Evolutionary conservation across 2,113 vertebrate genomes (phyloP).

Genomic region (Gopherus flavomarginatus): DNA sequence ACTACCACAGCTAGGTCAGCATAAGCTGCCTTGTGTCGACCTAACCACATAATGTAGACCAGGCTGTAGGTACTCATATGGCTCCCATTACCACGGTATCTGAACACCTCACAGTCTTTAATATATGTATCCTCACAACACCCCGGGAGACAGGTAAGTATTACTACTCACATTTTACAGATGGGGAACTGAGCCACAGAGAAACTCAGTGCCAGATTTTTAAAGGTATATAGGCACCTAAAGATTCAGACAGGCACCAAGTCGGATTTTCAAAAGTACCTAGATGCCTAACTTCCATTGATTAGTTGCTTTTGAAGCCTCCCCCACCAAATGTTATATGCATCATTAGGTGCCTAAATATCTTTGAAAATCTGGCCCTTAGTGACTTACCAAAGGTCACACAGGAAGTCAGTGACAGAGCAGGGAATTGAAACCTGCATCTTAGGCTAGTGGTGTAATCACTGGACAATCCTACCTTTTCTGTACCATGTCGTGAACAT

Average conservation of each 20-base stretch:
- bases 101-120: too few relatives aligned
- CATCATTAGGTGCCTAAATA: not conserved
- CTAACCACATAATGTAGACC: too few relatives aligned
- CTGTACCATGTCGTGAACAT: fast-evolving
- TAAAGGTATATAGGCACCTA: not conserved
- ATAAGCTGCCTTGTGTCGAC: too few relatives aligned
- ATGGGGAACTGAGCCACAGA: too few relatives aligned
- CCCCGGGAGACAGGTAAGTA: too few relatives aligned
- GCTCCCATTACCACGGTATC: too few relatives aligned
- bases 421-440: not conserved
- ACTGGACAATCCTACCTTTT: not conserved
- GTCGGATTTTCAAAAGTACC: not conserved
- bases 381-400: not conserved
- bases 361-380: not conserved
- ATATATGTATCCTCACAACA: too few relatives aligned
- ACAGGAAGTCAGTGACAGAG: fast-evolving
- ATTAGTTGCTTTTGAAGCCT: not conserved
- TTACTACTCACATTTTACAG: too few relatives aligned
- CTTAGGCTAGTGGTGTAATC: fast-evolving
- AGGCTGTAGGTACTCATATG: too few relatives aligned
- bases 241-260: not conserved
- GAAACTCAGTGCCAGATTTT: too few relatives aligned
- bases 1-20: too few relatives aligned
- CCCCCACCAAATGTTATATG: not conserved
- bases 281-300: not conserved